phyloP scores from a whole-genome alignment of 2,888 invertebrate genomes.

The Megaustenia siamemsis region DNA sequence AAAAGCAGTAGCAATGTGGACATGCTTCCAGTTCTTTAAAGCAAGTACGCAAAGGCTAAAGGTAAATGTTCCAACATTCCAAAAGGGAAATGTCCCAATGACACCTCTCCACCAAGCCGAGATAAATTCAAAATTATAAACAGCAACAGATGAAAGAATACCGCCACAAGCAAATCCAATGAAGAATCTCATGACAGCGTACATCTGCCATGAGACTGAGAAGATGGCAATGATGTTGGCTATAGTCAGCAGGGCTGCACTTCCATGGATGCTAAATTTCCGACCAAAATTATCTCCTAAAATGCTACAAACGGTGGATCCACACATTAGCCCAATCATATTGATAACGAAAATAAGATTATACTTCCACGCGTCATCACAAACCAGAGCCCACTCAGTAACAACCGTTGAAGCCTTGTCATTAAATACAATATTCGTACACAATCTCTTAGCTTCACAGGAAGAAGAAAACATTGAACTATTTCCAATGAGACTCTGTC shows the following conservation, averaged over 20 bases:
- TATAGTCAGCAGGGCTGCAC: constrained; percentile 51
- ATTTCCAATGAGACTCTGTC: neutral
- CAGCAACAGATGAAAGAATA: constrained; percentile 39
- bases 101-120: constrained; percentile 52
- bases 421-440: neutral
- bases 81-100: constrained; percentile 52
- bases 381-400: constrained; percentile 63
- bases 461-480: neutral
- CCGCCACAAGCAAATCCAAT: constrained; percentile 55
- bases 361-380: constrained; percentile 66
- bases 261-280: constrained; percentile 61
- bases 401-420: neutral
- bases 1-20: constrained; percentile 53
- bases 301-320: constrained; percentile 70
- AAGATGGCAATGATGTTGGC: constrained; percentile 62
- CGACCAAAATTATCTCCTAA: constrained; percentile 64
- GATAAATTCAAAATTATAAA: constrained; percentile 56
- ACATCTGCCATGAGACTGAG: constrained; percentile 66
- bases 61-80: constrained; percentile 49
- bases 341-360: constrained; percentile 73
- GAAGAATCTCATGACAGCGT: constrained; percentile 61
- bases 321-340: constrained; percentile 76
- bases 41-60: constrained; percentile 46
- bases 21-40: constrained; percentile 54
- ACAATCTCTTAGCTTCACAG: neutral